Percentiles rank a stretch among this genome's conserved stretches.
phyloP scores from a whole-genome alignment of 2,113 vertebrate genomes.

The Cinclus cinclus region DNA sequence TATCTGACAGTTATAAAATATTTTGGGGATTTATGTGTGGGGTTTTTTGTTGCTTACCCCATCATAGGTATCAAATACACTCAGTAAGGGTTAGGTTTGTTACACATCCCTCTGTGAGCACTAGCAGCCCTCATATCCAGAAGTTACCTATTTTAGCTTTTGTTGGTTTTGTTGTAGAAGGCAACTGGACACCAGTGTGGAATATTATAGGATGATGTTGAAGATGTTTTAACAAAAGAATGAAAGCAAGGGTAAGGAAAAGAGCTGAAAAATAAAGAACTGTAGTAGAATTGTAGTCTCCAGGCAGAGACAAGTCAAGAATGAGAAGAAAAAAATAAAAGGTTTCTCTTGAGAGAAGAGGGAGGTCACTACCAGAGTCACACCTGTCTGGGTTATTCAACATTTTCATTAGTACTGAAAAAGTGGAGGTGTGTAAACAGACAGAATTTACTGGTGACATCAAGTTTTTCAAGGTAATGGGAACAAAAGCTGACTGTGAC shows the following conservation, averaged over 20 bases:
- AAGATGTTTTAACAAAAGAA: not conserved
- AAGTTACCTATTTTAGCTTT: not conserved
- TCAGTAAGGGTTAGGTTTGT: not conserved
- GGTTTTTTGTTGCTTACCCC: rapidly evolving
- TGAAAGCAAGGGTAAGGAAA: not conserved
- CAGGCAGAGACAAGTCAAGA: not conserved
- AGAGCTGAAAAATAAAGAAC: not conserved
- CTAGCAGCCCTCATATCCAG: not conserved
- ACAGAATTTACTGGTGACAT: not conserved
- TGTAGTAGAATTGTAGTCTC: not conserved
- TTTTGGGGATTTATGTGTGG: not conserved
- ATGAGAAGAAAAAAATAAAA: not conserved
- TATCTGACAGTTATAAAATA: not conserved
- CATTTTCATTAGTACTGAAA: not conserved
- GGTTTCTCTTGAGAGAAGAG: not conserved
- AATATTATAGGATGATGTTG: not conserved
- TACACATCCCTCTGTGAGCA: not conserved
- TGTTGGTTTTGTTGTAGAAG: not conserved
- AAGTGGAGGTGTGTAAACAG: not conserved
- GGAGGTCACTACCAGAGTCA: not conserved
- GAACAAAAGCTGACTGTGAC: not conserved
- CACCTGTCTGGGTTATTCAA: not conserved
- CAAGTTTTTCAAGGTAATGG: not conserved
- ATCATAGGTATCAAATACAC: not conserved
- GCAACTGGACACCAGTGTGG: not conserved